Evolutionary conservation across 2,797 vertebrate genomes (phyloP).

Genomic region (Chiroxiphia lanceolata): DNA sequence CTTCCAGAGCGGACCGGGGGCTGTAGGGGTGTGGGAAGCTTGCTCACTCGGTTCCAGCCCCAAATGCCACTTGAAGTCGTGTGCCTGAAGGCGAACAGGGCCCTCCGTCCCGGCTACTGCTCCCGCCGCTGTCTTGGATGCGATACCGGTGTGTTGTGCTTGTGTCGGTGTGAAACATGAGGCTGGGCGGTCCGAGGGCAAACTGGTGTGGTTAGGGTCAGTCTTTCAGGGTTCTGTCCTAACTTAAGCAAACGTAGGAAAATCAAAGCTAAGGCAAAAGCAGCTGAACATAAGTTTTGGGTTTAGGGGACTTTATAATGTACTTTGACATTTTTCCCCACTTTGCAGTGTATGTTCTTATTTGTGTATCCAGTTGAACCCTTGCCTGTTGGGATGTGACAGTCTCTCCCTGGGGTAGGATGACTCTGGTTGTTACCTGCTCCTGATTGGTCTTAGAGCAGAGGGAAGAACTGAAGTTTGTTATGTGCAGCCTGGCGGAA

Average conservation of each 20-base stretch:
- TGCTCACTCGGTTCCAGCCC: accelerated
- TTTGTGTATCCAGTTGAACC: neutral
- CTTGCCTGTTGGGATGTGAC: neutral
- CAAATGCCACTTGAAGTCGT: neutral
- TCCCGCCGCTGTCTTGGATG: neutral
- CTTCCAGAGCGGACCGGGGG: too few relatives aligned
- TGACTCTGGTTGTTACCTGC: neutral
- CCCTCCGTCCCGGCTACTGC: accelerated
- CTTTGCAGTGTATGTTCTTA: neutral
- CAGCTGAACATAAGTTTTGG: accelerated
- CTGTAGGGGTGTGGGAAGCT: accelerated
- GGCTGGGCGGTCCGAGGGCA: neutral
- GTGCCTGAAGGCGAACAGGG: neutral
- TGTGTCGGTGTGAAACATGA: neutral
- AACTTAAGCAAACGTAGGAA: neutral
- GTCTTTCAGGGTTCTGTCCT: neutral
- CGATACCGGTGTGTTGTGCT: neutral
- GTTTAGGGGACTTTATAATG: accelerated
- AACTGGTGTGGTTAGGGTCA: neutral
- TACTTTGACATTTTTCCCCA: neutral
- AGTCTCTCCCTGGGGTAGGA: neutral
- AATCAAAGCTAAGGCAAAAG: neutral
- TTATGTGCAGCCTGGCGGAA: neutral
- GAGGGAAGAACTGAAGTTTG: neutral
- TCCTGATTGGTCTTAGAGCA: neutral